Evolutionary conservation across 2,888 invertebrate genomes (phyloP).

Genomic region (Trachelus troglodyta): DNA sequence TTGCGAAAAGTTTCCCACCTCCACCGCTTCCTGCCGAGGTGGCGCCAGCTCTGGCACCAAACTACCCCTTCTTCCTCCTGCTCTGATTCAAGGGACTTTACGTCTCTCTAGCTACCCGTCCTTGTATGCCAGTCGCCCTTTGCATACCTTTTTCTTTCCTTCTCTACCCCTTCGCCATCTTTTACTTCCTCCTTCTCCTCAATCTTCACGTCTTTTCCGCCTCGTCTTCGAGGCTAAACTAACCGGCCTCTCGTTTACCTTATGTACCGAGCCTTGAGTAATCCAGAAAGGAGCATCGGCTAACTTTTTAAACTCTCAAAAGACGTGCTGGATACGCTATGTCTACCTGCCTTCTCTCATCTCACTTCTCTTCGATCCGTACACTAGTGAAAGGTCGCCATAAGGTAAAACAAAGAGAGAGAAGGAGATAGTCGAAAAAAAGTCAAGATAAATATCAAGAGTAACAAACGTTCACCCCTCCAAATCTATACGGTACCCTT

Average conservation of each 20-base stretch:
- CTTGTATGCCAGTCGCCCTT: constrained; percentile 16
- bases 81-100: constrained; percentile 7
- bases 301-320: constrained; percentile 50
- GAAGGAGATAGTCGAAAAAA: background rate
- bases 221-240: constrained; percentile 6
- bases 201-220: background rate
- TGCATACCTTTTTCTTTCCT: constrained; percentile 16
- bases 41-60: constrained; percentile 56
- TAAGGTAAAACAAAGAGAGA: background rate
- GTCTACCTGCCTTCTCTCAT: background rate
- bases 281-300: constrained; percentile 45
- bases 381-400: background rate
- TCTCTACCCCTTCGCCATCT: constrained; percentile 23
- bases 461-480: background rate
- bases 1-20: constrained; percentile 27
- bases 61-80: constrained; percentile 37
- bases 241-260: constrained; percentile 19
- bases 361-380: background rate
- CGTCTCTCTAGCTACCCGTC: constrained; percentile 25
- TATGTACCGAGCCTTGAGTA: constrained; percentile 38
- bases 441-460: background rate
- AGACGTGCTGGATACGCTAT: background rate
- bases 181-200: constrained; percentile 13
- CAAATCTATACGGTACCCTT: background rate
- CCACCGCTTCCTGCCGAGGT: constrained; percentile 54